Evolutionary conservation across 2,113 vertebrate genomes (phyloP).

Genomic region (Illadopsis cleaveri): DNA sequence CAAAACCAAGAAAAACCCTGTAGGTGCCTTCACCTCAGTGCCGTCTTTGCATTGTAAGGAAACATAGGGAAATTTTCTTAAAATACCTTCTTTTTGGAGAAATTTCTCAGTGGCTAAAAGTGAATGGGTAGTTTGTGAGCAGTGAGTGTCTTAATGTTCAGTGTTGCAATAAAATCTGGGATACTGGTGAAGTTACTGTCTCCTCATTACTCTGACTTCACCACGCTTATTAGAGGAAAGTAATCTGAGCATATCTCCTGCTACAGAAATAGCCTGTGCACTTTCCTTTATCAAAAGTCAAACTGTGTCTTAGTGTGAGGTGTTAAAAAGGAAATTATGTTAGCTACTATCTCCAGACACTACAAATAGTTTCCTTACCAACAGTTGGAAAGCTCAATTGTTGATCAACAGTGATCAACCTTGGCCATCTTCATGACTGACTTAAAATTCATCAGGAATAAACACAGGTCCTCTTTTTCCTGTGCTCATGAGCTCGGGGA

Average conservation of each 20-base stretch:
- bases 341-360: background rate
- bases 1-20: background rate
- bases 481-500: background rate
- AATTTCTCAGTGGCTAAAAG: background rate
- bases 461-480: background rate
- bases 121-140: background rate
- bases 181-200: background rate
- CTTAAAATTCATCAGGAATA: background rate
- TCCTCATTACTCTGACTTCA: background rate
- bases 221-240: background rate
- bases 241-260: background rate
- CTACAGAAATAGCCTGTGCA: background rate
- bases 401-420: background rate
- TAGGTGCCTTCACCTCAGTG: background rate
- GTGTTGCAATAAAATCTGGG: background rate
- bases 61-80: background rate
- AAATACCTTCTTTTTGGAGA: background rate
- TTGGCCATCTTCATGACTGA: fast-evolving
- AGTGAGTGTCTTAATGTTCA: background rate
- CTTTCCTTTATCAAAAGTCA: background rate
- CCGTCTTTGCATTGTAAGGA: background rate
- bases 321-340: background rate
- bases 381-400: background rate
- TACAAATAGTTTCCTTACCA: background rate
- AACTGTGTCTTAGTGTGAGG: background rate